Percentiles rank a stretch among this genome's conserved stretches.
Evolutionary conservation across 2,113 vertebrate genomes (phyloP).

Genomic region (Gymnocephalus cernua): DNA sequence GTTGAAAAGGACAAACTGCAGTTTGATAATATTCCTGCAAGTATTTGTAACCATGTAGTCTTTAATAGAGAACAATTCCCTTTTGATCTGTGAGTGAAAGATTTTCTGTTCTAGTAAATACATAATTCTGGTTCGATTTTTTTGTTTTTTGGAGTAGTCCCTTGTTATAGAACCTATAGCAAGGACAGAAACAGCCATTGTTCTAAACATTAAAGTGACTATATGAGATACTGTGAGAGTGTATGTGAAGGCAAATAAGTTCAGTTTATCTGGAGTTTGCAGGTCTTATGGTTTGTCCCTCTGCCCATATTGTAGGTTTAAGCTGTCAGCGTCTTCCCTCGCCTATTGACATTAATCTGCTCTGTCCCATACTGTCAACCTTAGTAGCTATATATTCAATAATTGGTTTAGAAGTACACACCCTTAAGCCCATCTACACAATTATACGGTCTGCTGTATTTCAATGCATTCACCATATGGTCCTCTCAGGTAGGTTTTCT

Average conservation of each 20-base stretch:
- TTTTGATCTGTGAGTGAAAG: background rate
- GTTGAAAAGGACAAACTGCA: background rate
- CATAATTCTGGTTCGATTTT: constrained; percentile 1
- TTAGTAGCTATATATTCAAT: constrained; percentile 66
- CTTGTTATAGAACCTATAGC: background rate
- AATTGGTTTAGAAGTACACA: constrained; percentile 71
- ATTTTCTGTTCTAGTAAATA: background rate
- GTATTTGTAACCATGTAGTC: background rate
- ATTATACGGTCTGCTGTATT: constrained; percentile 56
- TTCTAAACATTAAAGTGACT: background rate
- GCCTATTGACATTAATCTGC: constrained; percentile 64
- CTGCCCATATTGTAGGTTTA: constrained; percentile 37
- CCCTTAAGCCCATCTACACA: constrained; percentile 60
- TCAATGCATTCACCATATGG: constrained; percentile 30
- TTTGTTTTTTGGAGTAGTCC: background rate
- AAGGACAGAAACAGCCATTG: background rate
- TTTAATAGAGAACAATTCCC: background rate
- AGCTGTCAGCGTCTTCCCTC: constrained; percentile 47
- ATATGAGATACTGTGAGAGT: background rate
- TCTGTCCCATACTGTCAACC: constrained; percentile 60
- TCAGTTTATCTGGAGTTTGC: constrained; percentile 41
- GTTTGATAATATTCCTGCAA: background rate
- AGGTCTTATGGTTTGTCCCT: constrained; percentile 34
- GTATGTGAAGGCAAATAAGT: constrained; percentile 11
- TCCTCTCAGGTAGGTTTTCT: constrained; percentile 37